Evolutionary conservation across 2,888 invertebrate species (phyloP).

Genomic region (Oxytorus armatus): DNA sequence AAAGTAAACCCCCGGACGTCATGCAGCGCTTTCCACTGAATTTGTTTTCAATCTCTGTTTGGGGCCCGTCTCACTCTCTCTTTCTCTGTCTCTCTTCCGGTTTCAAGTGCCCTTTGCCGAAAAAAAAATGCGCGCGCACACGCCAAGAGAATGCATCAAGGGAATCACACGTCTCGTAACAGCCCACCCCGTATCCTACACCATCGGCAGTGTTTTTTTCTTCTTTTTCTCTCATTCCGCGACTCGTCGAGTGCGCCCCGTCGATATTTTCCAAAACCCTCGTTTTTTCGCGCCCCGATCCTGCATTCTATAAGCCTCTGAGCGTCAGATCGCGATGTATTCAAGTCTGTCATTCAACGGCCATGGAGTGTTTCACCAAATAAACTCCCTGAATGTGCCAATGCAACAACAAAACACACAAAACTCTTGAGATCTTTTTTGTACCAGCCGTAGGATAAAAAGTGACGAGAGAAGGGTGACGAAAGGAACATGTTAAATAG

Average conservation of each 20-base stretch:
- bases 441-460: neutral
- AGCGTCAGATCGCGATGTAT: neutral
- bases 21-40: conserved; percentile 71
- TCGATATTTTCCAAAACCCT: conserved; percentile 33
- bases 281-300: conserved; percentile 10
- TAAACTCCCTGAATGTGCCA: conserved; percentile 28
- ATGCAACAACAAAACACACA: conserved; percentile 7
- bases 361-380: conserved; percentile 42
- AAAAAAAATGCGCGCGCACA: conserved; percentile 24
- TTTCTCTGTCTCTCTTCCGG: conserved; percentile 60
- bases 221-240: conserved; percentile 1
- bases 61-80: conserved; percentile 53
- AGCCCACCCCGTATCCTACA: conserved; percentile 13
- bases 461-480: conserved; percentile 9
- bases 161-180: conserved; percentile 8
- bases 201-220: conserved; percentile 31
- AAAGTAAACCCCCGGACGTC: conserved; percentile 63
- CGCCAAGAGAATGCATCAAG: conserved; percentile 17
- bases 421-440: conserved; percentile 7
- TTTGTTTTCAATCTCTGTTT: conserved; percentile 60
- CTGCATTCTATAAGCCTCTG: conserved; percentile 17
- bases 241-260: conserved; percentile 28
- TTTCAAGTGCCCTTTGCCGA: conserved; percentile 63
- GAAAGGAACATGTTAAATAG: neutral
- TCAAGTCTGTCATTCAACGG: conserved; percentile 27